Evolutionary conservation across 2,888 invertebrate genomes (phyloP).

Genomic region (Metopia argyrocephala): DNA sequence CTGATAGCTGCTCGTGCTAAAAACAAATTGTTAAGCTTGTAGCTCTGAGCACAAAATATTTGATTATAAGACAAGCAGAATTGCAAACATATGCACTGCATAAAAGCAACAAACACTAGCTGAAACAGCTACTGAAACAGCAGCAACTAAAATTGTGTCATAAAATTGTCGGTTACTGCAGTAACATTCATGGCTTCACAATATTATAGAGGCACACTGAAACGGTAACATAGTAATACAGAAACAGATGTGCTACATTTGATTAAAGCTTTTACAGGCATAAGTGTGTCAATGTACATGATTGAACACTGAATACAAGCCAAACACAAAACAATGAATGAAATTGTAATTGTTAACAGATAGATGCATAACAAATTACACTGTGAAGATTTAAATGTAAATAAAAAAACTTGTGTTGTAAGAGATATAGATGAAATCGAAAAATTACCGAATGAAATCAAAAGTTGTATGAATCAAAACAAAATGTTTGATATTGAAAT

Average conservation of each 20-base stretch:
- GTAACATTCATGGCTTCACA: conserved; percentile 12
- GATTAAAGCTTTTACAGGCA: conserved; percentile 32
- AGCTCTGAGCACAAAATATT: background rate
- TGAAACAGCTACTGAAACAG: conserved; percentile 1
- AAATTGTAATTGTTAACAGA: conserved; percentile 17
- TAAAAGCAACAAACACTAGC: background rate
- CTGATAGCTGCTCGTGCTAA: background rate
- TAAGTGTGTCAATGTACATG: conserved; percentile 53
- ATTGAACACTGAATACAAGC: conserved; percentile 31
- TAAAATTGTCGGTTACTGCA: conserved; percentile 41
- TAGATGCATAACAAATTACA: conserved; percentile 26
- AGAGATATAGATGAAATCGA: conserved; percentile 31
- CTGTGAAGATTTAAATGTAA: background rate
- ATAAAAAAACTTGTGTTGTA: conserved; percentile 28
- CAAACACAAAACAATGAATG: conserved; percentile 3
- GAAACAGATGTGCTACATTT: conserved; percentile 54
- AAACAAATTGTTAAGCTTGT: conserved; percentile 17
- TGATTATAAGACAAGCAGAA: conserved; percentile 3
- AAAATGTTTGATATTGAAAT: conserved; percentile 36
- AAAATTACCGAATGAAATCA: conserved; percentile 6
- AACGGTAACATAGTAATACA: background rate
- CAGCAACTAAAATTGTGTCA: conserved; percentile 49
- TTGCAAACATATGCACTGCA: background rate
- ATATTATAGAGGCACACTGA: background rate
- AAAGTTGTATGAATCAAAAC: conserved; percentile 10